Evolutionary conservation across 2,888 invertebrate genomes (phyloP), one percentile per base, ranked within the genome.

Genomic region (Scrobipalpa atriplicella): DNA sequence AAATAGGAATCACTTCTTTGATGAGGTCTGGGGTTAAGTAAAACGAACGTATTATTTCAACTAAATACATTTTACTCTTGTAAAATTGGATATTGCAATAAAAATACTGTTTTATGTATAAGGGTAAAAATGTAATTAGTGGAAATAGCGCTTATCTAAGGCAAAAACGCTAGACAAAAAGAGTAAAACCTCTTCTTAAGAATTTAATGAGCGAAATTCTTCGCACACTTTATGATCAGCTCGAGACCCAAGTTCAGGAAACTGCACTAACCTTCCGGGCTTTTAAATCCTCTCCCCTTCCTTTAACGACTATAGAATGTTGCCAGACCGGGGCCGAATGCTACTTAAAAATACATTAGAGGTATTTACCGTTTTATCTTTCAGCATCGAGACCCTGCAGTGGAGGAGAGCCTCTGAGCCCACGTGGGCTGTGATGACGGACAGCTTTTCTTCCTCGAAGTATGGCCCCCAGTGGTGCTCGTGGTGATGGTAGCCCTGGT

Each of bases 381-480:
- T 94, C 61, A 95, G 92, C 95, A 95, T 95, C 64, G 94, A 95
- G 62, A 95, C 95, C 70, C 95, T 90, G 80, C 95, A 95, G 75
- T 95, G 94, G 67, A 95, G 90, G 70, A 94, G 86, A 47, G 95
- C 94, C 70, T 94, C 95, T 0, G 95, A 93, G 7, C 95, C 95
- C 11, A 95, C 93, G 79, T 95, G 95, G 7, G 94, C 93, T 13
- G 93, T 93, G 72, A 94, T 90, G 76, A 93, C 92, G 7, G 94
- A 93, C 70, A 93, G 93, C 75, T 93, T 94, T 73, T 94, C 91
- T 68, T 94, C 93, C 77, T 95, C 95, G 75, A 95, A 95, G 82
- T 95, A 95, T 62, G 95, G 95, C 36, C 96, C 96, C 94, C 95
- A 95, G 78, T 95, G 95, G 70, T 94, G 94, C 73, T 95, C 95